These are phyloP conservation scores for Quadroppia sp. DNA, from an alignment of 2,888 invertebrate species.

Conservation along the genomic window DNA sequence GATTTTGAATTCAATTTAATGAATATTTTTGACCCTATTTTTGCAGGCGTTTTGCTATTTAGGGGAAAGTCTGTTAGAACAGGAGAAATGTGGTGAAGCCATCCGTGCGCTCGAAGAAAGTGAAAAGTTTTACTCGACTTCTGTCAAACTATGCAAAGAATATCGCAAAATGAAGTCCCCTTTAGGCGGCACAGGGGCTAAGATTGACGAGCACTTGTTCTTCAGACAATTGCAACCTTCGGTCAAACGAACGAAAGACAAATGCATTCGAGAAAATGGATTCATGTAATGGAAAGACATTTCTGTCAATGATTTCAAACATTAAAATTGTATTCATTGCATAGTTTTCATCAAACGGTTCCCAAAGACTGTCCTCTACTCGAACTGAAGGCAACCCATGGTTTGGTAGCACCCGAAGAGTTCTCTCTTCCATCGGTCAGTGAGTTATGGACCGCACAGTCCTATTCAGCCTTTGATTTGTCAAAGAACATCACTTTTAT, in stretches of 20 bases:
- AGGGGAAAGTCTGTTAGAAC: slow-evolving; percentile 60
- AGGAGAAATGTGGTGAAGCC: slow-evolving; percentile 64
- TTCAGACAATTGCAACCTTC: slow-evolving; percentile 60
- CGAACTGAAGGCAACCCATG: slow-evolving; percentile 62
- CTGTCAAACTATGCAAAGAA: slow-evolving; percentile 58
- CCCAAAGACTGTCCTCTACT: slow-evolving; percentile 59
- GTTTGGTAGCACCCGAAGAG: slow-evolving; percentile 61
- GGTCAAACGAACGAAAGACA: slow-evolving; percentile 60
- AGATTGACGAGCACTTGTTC: slow-evolving; percentile 61
- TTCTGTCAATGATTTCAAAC: not conserved
- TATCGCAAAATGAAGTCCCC: slow-evolving; percentile 60
- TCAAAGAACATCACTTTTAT: slow-evolving; percentile 49
- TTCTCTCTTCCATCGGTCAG: slow-evolving; percentile 57
- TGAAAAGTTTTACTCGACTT: slow-evolving; percentile 53
- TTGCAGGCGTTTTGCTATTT: slow-evolving; percentile 62
- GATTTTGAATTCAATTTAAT: too few relatives aligned
- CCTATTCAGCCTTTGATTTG: slow-evolving; percentile 55
- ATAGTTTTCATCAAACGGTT: slow-evolving; percentile 62
- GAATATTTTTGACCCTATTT: slow-evolving; percentile 33
- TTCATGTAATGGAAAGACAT: slow-evolving; percentile 56
- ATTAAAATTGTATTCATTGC: slow-evolving; percentile 30
- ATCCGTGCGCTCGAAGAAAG: slow-evolving; percentile 61
- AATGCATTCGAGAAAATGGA: slow-evolving; percentile 64
- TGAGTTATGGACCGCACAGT: slow-evolving; percentile 57
- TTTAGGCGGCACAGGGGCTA: slow-evolving; percentile 59